A percentile compares a stretch with the other conserved stretches of the same genome.
Conservation (phyloP, 2,113 vertebrate species). For the Morone saxatilis region DNA sequence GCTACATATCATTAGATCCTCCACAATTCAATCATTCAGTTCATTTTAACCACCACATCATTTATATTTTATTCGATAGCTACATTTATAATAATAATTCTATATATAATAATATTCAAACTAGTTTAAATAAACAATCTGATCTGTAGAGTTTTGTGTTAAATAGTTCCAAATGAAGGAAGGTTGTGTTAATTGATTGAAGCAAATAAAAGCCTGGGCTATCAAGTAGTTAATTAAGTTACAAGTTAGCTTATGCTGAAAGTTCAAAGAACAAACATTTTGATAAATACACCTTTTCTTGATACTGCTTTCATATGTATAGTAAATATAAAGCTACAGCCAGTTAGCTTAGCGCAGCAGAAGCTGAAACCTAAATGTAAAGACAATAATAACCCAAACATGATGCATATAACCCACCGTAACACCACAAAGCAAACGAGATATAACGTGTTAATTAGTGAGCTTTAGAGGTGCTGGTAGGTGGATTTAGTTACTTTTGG, state of each 20-base stretch:
- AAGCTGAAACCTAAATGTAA: not conserved
- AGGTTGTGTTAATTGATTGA: too few species aligned
- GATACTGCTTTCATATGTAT: not conserved
- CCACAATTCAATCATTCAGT: too few species aligned
- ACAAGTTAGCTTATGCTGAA: not conserved
- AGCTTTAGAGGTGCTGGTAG: not conserved
- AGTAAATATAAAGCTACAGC: not conserved
- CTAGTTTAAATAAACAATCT: too few species aligned
- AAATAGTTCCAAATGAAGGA: too few species aligned
- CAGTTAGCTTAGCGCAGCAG: not conserved
- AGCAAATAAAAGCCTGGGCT: too few species aligned
- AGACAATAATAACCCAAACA: not conserved
- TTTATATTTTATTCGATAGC: too few species aligned
- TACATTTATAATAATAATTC: too few species aligned
- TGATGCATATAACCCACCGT: not conserved
- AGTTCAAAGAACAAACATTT: not conserved
- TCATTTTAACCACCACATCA: too few species aligned
- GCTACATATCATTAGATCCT: too few species aligned
- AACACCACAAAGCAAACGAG: not conserved
- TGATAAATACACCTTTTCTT: not conserved
- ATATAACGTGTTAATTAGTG: not conserved
- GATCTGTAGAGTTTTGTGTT: too few species aligned
- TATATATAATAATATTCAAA: too few species aligned
- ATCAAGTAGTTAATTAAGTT: too few species aligned
- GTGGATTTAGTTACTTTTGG: not conserved